A percentile compares a stretch with the other conserved stretches of the same genome.
Conservation (phyloP, 2,113 vertebrate species). For the Cinclus cinclus region DNA sequence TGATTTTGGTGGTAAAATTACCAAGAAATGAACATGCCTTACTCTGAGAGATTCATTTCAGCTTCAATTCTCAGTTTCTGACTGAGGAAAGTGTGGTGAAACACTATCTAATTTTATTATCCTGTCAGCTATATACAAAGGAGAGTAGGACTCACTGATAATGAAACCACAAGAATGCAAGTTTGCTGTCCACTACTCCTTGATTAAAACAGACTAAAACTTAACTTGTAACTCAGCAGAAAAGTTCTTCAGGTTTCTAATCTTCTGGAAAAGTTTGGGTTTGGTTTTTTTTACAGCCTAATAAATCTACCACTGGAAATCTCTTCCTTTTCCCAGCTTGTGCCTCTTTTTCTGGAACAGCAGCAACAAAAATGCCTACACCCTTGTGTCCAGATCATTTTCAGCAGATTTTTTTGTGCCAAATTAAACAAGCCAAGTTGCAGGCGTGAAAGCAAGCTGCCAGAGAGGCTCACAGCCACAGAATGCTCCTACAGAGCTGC, state of each 20-base stretch:
- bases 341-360: not conserved
- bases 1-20: not conserved
- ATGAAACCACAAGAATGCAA: not conserved
- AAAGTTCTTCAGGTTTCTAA: not conserved
- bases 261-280: not conserved
- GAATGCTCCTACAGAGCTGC: not conserved
- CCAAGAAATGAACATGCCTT: not conserved
- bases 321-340: not conserved
- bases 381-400: not conserved
- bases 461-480: not conserved
- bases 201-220: not conserved
- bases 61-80: not conserved
- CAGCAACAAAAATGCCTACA: not conserved
- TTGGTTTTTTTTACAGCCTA: not conserved
- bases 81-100: not conserved
- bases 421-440: conserved; percentile 6
- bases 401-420: not conserved
- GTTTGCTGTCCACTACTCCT: not conserved
- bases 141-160: not conserved
- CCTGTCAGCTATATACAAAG: not conserved
- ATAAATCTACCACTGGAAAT: not conserved
- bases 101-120: not conserved
- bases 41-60: not conserved
- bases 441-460: not conserved
- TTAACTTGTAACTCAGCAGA: not conserved